A percentile compares a stretch with the other conserved stretches of the same genome.
These are phyloP conservation scores for Carlito syrichta DNA, from an alignment of 2,113 vertebrate genomes.

Conservation along the genomic window DNA sequence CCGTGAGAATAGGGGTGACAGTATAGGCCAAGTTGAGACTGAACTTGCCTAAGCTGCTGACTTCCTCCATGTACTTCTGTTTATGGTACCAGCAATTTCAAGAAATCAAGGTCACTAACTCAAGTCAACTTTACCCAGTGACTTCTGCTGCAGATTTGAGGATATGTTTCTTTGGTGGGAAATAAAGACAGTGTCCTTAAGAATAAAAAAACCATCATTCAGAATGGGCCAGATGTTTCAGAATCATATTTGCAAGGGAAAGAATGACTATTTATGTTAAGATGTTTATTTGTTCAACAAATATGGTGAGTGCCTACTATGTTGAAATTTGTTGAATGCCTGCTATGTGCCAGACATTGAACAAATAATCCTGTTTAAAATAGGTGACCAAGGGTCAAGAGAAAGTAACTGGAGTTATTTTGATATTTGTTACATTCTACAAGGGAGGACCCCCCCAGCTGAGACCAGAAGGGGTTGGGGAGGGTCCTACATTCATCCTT, in stretches of 20 bases:
- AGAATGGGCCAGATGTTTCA: background rate
- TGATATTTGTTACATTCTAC: background rate
- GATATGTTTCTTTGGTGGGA: background rate
- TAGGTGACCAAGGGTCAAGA: background rate
- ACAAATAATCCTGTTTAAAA: background rate
- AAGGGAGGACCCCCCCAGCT: background rate
- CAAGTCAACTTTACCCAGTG: background rate
- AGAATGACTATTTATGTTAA: background rate
- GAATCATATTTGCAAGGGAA: constrained; percentile 40
- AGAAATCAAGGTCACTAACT: constrained; percentile 46
- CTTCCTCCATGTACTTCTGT: background rate
- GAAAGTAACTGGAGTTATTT: background rate
- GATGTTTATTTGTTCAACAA: background rate
- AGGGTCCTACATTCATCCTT: background rate
- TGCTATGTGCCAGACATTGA: background rate
- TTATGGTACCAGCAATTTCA: constrained; percentile 10
- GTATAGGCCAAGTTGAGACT: background rate
- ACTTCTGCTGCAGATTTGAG: constrained; percentile 32
- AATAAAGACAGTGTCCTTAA: constrained; percentile 29
- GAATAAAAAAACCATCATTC: constrained; percentile 41
- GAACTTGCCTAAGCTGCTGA: background rate
- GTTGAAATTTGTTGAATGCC: background rate
- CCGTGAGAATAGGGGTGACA: background rate
- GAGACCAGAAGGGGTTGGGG: background rate
- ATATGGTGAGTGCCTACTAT: background rate